A percentile compares a stretch with the other conserved stretches of the same genome.
Evolutionary conservation across 2,888 invertebrate species (phyloP).

Genomic region (Eledone cirrhosa): DNA sequence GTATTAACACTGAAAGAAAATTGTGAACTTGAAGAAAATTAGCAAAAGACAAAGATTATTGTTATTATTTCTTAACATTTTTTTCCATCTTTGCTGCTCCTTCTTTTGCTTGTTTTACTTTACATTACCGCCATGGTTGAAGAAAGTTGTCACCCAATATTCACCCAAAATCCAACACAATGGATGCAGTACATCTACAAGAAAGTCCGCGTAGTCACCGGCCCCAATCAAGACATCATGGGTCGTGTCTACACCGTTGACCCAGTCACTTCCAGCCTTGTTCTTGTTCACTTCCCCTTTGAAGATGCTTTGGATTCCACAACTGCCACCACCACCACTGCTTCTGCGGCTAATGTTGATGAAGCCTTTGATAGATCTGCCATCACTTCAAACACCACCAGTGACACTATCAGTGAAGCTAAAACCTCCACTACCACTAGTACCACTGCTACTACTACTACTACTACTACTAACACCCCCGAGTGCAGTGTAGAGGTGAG

Average conservation of each 20-base stretch:
- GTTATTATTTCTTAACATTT: conserved; percentile 72
- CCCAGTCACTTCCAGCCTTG: conserved; percentile 62
- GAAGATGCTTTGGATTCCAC: too few species aligned
- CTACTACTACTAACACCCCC: conserved; percentile 31
- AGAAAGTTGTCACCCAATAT: conserved; percentile 56
- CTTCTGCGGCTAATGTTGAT: too few species aligned
- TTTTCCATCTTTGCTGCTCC: neutral
- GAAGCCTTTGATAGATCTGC: too few species aligned
- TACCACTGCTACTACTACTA: too few species aligned
- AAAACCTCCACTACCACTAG: too few species aligned
- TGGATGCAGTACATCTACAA: conserved; percentile 61
- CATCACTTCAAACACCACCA: too few species aligned
- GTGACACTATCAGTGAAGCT: too few species aligned
- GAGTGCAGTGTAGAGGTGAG: conserved; percentile 47
- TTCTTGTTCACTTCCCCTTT: conserved; percentile 46
- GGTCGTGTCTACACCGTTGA: conserved; percentile 65
- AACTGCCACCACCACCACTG: too few species aligned
- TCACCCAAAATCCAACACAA: conserved; percentile 59
- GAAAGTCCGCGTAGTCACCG: conserved; percentile 54
- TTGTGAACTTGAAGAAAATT: conserved; percentile 92
- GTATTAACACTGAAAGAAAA: conserved; percentile 71
- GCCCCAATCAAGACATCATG: conserved; percentile 50
- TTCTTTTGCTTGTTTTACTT: neutral
- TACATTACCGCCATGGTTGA: conserved; percentile 33
- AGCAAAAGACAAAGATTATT: conserved; percentile 87